These are phyloP conservation scores for Chloroclysta siterata DNA, from an alignment of 2,888 invertebrate species.

Conservation along the genomic window DNA sequence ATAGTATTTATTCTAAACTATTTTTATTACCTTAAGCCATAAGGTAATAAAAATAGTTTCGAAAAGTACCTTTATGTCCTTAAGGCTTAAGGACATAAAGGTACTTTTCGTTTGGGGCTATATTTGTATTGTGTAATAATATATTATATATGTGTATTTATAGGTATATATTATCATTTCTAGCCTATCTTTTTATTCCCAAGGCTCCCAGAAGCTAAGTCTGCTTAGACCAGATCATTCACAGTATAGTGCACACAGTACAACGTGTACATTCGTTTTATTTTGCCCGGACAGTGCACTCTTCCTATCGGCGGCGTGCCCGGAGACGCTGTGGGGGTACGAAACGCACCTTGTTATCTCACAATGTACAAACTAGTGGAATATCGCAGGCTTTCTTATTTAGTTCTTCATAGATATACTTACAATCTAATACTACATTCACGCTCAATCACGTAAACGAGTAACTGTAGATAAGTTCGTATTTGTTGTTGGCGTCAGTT, in stretches of 20 bases:
- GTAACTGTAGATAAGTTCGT: neutral
- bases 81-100: slow-evolving; percentile 35
- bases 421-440: neutral
- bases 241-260: neutral
- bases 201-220: too few relatives aligned
- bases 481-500: too few relatives aligned
- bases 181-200: too few relatives aligned
- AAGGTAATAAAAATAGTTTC: too few relatives aligned
- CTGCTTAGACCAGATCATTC: neutral
- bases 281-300: slow-evolving; percentile 65
- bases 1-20: neutral
- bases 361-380: slow-evolving; percentile 16
- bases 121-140: neutral
- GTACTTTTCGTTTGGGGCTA: slow-evolving; percentile 10
- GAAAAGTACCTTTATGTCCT: too few relatives aligned
- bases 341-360: slow-evolving; percentile 38
- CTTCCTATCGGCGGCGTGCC: slow-evolving; percentile 70
- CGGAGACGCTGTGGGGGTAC: slow-evolving; percentile 69
- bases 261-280: slow-evolving; percentile 42
- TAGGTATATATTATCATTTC: neutral
- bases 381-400: neutral
- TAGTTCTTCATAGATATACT: neutral
- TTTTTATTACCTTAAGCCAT: too few relatives aligned
- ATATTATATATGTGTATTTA: too few relatives aligned
- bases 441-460: neutral